Conservation (phyloP, 2,888 invertebrate species). For the Amblyjoppa fuscipennis region DNA sequence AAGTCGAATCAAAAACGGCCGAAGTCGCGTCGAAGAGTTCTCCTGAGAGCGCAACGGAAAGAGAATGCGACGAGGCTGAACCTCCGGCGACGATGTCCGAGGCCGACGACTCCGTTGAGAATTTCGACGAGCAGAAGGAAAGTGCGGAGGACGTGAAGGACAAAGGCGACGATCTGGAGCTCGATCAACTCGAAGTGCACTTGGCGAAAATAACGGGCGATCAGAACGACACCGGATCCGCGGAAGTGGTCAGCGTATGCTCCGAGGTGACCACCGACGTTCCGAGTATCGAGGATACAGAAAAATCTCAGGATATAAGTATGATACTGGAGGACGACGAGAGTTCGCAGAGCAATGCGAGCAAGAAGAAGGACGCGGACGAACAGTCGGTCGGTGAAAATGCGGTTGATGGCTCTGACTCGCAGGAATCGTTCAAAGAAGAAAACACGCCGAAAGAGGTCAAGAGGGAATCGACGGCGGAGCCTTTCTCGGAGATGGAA, state of each 20-base stretch:
- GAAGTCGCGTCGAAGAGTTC: conserved; percentile 22
- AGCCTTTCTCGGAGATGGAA: conserved; percentile 40
- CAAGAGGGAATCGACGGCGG: conserved; percentile 63
- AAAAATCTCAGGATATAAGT: conserved; percentile 79
- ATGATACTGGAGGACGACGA: conserved; percentile 79
- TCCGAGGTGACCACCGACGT: conserved; percentile 76
- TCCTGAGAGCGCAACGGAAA: conserved; percentile 36
- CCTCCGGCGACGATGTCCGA: not conserved
- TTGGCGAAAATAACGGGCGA: conserved; percentile 79
- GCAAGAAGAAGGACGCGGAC: conserved; percentile 73
- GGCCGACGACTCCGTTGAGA: conserved; percentile 38
- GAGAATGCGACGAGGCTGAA: conserved; percentile 48
- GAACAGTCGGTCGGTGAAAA: conserved; percentile 72
- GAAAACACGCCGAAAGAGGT: conserved; percentile 65
- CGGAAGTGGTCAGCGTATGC: conserved; percentile 74
- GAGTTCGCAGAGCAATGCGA: conserved; percentile 70
- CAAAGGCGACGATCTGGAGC: conserved; percentile 59
- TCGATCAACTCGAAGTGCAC: conserved; percentile 77
- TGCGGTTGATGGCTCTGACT: conserved; percentile 70
- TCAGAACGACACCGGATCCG: conserved; percentile 73
- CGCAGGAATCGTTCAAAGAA: conserved; percentile 75
- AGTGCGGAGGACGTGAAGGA: conserved; percentile 37
- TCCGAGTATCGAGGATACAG: conserved; percentile 76
- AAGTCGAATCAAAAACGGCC: conserved; percentile 46
- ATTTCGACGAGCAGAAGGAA: conserved; percentile 48